Evolutionary conservation across 2,113 vertebrate genomes (phyloP).

Genomic region (Halcyon malimbica): DNA sequence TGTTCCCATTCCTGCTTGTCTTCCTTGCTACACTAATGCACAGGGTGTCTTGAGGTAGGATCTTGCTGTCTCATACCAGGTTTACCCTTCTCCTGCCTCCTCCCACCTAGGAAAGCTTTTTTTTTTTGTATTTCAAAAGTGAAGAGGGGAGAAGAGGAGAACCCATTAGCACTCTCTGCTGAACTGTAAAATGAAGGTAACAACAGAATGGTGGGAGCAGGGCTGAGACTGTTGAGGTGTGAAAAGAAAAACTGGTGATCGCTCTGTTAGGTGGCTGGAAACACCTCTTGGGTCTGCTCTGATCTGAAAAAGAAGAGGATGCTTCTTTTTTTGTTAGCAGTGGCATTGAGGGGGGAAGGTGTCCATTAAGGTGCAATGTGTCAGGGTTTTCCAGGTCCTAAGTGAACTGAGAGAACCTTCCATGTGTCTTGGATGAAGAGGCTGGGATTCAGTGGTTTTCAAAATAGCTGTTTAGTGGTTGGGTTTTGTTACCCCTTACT

Average conservation of each 20-base stretch:
- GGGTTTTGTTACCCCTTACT: background rate
- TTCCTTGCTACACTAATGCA: background rate
- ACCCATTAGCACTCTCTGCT: constrained; percentile 63
- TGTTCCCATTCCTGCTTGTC: background rate
- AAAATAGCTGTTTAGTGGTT: background rate
- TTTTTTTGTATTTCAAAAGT: background rate
- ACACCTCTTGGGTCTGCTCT: background rate
- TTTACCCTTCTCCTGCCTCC: background rate
- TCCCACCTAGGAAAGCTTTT: background rate
- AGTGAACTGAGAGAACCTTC: background rate
- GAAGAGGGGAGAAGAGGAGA: background rate
- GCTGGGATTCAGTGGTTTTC: background rate
- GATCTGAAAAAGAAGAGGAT: background rate
- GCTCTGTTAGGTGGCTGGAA: background rate
- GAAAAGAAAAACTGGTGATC: background rate
- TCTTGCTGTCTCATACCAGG: background rate
- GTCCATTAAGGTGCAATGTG: rapidly evolving
- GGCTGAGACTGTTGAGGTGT: background rate
- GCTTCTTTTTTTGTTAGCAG: background rate
- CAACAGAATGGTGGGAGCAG: background rate
- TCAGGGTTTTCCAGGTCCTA: background rate
- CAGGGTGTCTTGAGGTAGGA: background rate
- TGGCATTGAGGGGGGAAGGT: background rate
- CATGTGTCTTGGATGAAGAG: rapidly evolving
- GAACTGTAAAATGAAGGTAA: constrained; percentile 75